Evolutionary conservation across 2,888 invertebrate species (phyloP), one percentile per base, ranked within the genome.

Genomic region (Oligia strigilis): DNA sequence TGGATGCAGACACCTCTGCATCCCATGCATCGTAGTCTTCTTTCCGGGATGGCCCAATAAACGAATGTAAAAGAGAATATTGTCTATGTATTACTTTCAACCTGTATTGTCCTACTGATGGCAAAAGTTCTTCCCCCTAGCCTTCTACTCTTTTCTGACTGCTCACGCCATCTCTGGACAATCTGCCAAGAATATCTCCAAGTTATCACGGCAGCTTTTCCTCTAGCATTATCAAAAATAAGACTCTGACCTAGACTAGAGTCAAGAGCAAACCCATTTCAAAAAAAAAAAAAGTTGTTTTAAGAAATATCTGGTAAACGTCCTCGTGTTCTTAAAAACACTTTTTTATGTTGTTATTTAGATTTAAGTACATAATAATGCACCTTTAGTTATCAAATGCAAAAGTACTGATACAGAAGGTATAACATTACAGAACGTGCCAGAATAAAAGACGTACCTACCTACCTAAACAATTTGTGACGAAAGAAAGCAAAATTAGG

Each of bases 401-500:
- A 29, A 29, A 29, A 29, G 40, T 0, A 3, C 17, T 43, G 4
- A 43, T 75, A 55, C 23, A 52, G 17, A 76, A 36, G 29, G 2
- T 5, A 52, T 29, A 36, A 8, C 36, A 60, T 3, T 29, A 8
- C 19, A 19, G 19, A 52, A 52, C 40, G 40, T 29, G 4, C 29
- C 29, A 43, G 19, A 64, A 43, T 23, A 17, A 71, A 64, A 43
- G 1, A 13, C 4, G 17, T 43, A 5, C 40, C 5, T 40, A 13
- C 4, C 11, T 43, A 40, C 40, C 40, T 40, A 23, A 3, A 36
- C 4, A 17, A 17, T n/a, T 52, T 23, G 8, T 4, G 46, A n/a
- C 4, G 13, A 76, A n/a, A 36, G 77, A 77, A 58, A 76, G 2
- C 29, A 66, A 58, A 46, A 65, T 23, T 75, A 23, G 29, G 29